Conservation (phyloP, 2,113 vertebrate genomes). For the Chaetura pelagica region DNA sequence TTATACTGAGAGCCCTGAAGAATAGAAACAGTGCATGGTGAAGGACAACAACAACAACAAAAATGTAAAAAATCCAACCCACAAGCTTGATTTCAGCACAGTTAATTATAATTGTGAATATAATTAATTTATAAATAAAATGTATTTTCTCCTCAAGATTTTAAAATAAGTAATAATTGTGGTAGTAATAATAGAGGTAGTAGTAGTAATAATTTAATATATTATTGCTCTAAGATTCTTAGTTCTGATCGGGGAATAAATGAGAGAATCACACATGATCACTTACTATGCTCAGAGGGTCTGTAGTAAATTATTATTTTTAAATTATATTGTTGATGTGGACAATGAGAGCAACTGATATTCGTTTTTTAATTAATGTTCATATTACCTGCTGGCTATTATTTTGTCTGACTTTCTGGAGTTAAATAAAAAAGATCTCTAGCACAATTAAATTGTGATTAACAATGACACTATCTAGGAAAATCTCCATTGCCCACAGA, state of each 20-base stretch:
- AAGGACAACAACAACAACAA: not conserved
- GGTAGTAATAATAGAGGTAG: not conserved
- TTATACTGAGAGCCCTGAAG: not conserved
- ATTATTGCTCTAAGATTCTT: not conserved
- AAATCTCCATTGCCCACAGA: not conserved
- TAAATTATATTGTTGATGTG: not conserved
- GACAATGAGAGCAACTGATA: not conserved
- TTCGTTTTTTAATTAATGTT: constrained; percentile 48
- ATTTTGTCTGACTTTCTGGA: not conserved
- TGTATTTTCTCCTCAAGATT: not conserved
- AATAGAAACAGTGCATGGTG: not conserved
- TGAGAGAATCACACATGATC: not conserved
- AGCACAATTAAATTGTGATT: not conserved
- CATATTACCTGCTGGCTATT: not conserved
- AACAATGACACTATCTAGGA: not conserved
- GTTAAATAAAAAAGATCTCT: not conserved
- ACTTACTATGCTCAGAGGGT: not conserved
- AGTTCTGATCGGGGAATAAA: not conserved
- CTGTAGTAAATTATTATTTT: not conserved
- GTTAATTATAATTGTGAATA: not conserved
- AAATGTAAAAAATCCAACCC: not conserved
- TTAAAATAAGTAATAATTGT: constrained; percentile 17
- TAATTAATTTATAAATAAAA: constrained; percentile 32
- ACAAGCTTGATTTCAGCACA: not conserved
- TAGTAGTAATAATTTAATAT: not conserved